Conservation (phyloP, 2,888 invertebrate species). For the Ennomos erosarius region DNA sequence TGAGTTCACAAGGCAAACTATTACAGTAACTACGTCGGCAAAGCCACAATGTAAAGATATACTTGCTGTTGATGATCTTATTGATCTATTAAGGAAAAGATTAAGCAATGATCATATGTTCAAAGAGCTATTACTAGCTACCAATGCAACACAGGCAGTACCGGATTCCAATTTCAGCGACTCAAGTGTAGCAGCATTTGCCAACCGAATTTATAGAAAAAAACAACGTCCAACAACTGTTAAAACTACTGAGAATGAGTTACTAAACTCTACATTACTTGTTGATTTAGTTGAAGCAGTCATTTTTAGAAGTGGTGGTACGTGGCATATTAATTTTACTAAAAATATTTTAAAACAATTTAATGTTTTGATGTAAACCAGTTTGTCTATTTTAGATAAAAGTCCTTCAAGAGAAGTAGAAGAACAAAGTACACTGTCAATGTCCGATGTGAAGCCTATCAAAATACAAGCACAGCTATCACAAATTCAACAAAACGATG, state of each 20-base stretch:
- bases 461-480: constrained; percentile 72
- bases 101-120: constrained; percentile 66
- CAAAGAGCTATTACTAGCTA: constrained; percentile 61
- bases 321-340: constrained; percentile 19
- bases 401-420: constrained; percentile 43
- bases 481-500: constrained; percentile 60
- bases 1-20: constrained; percentile 50
- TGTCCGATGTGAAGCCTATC: constrained; percentile 57
- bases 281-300: constrained; percentile 78
- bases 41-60: constrained; percentile 60
- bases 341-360: not conserved
- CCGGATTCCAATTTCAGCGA: constrained; percentile 59
- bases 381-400: constrained; percentile 51
- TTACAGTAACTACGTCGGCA: constrained; percentile 41
- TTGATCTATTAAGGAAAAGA: constrained; percentile 69
- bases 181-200: constrained; percentile 66
- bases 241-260: constrained; percentile 56
- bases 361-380: not conserved
- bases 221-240: constrained; percentile 56
- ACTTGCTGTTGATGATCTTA: constrained; percentile 67
- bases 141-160: constrained; percentile 46
- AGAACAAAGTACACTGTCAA: constrained; percentile 43
- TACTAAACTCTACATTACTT: constrained; percentile 73
- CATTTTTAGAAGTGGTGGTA: constrained; percentile 74
- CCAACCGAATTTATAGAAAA: constrained; percentile 69